Percentiles rank a stretch among this genome's conserved stretches.
phyloP scores from a whole-genome alignment of 2,797 vertebrate genomes.

The Lacerta bilineata region DNA sequence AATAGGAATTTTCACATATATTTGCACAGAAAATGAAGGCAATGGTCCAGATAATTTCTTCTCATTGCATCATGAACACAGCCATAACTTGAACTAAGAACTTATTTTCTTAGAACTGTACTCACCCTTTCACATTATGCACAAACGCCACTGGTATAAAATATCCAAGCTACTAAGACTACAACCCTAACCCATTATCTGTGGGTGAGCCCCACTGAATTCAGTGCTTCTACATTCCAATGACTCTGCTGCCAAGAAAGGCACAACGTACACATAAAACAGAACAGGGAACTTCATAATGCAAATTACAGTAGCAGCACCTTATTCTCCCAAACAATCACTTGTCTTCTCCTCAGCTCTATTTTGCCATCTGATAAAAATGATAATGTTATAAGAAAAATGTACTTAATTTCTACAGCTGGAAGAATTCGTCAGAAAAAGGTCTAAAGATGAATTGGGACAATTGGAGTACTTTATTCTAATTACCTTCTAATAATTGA shows the following conservation, averaged over 20 bases:
- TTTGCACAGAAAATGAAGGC: neutral
- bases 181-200: neutral
- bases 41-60: neutral
- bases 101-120: rapidly evolving
- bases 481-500: neutral
- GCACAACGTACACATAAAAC: neutral
- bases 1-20: neutral
- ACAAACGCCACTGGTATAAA: neutral
- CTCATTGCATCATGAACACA: neutral
- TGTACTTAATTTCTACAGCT: neutral
- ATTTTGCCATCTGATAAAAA: neutral
- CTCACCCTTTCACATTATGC: neutral
- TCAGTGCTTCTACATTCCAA: neutral
- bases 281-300: neutral
- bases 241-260: neutral
- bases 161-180: too few relatives aligned
- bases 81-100: neutral
- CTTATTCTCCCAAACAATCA: neutral
- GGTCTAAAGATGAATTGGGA: neutral
- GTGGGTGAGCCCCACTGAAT: neutral
- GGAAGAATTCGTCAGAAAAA: neutral
- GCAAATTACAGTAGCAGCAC: neutral
- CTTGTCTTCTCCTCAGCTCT: neutral
- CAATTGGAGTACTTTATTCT: neutral
- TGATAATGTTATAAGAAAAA: neutral